Evolutionary conservation across 2,888 invertebrate species (phyloP).

Genomic region (Nezara viridula): DNA sequence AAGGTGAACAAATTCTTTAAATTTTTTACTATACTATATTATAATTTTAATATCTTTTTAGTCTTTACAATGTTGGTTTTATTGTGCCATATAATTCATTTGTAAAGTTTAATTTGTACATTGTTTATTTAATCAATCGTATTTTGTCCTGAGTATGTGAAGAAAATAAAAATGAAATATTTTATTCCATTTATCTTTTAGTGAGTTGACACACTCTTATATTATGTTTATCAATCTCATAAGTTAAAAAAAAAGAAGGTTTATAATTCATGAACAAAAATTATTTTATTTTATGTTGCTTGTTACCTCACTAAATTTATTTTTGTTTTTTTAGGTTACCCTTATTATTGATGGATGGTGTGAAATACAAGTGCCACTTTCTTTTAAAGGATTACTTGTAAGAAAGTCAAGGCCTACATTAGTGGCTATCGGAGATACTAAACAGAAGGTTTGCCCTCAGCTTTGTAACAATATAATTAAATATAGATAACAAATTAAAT

Average conservation of each 20-base stretch:
- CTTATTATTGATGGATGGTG: constrained; percentile 75
- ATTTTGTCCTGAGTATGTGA: no score
- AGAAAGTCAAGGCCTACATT: constrained; percentile 74
- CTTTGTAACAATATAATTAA: neutral
- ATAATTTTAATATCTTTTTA: no score
- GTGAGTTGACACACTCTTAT: no score
- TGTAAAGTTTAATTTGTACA: neutral
- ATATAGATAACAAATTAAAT: neutral
- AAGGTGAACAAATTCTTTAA: no score
- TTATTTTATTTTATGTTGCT: no score
- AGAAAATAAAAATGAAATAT: no score
- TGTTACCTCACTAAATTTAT: neutral
- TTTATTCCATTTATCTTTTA: no score
- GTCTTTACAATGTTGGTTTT: no score
- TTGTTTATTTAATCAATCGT: neutral
- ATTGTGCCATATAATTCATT: neutral
- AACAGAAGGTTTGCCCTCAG: constrained; percentile 10
- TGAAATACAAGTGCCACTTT: constrained; percentile 73
- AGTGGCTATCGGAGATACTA: constrained; percentile 72
- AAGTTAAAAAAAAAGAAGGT: no score
- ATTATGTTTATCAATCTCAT: no score
- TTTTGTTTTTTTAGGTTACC: constrained; percentile 69
- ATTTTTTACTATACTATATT: no score
- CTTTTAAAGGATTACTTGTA: constrained; percentile 74
- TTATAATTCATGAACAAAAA: no score